Evolutionary conservation across 53 echinoderm and acorn worm species (phyloP).

Genomic region (Stichopus horrens): DNA sequence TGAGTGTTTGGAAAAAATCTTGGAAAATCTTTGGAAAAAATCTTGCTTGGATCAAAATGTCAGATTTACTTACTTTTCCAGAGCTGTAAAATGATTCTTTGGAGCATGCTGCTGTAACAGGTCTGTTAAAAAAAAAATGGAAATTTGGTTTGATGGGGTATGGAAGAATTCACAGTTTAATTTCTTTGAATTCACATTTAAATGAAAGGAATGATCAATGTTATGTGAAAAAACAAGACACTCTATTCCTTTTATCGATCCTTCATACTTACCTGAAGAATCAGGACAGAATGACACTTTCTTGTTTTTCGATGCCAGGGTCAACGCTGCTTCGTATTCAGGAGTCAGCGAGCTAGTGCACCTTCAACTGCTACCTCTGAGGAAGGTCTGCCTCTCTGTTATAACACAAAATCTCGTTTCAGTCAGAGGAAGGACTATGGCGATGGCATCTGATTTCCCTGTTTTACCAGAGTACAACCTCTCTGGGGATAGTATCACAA

Average conservation of each 20-base stretch:
- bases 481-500: slow-evolving; percentile 22
- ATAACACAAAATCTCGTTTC: background rate
- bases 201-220: background rate
- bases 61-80: too few relatives aligned
- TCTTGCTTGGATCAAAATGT: too few relatives aligned
- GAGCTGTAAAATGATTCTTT: too few relatives aligned
- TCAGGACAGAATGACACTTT: background rate
- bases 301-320: background rate
- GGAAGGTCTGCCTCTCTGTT: slow-evolving; percentile 34
- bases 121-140: too few relatives aligned
- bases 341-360: background rate
- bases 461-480: slow-evolving; percentile 37
- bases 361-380: slow-evolving; percentile 22
- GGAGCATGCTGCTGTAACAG: too few relatives aligned
- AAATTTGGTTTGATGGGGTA: too few relatives aligned
- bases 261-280: background rate
- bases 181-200: background rate
- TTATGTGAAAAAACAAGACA: background rate
- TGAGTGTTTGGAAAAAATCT: too few relatives aligned
- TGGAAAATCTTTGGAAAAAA: too few relatives aligned
- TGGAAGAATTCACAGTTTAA: too few relatives aligned
- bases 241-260: background rate
- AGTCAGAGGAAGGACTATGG: background rate
- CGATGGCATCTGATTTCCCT: background rate
- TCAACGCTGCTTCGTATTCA: slow-evolving; percentile 19